phyloP scores from a whole-genome alignment of 37 sponge, comb jelly and placozoan genomes.

The Cladorhizidae sp. region DNA sequence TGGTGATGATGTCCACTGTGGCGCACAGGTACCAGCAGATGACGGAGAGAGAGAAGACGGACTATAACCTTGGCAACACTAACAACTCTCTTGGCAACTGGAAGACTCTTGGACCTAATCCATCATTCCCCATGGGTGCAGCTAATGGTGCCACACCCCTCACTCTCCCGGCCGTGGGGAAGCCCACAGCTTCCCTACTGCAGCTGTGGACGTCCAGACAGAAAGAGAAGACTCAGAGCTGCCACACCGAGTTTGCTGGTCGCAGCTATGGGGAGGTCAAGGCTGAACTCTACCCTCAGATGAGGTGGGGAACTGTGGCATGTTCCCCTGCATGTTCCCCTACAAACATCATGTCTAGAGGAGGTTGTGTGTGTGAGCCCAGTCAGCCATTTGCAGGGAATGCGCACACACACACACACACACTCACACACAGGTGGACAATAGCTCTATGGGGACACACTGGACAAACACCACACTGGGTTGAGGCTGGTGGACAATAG shows the following conservation, averaged over 20 bases:
- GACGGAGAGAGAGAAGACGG: conserved; percentile 47
- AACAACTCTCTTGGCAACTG: conserved; percentile 20
- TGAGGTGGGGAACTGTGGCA: conserved; percentile 18
- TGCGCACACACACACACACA: too few relatives aligned
- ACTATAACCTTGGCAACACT: conserved; percentile 9
- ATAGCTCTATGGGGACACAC: too few relatives aligned
- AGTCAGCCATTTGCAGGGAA: too few relatives aligned
- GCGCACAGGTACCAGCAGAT: conserved; percentile 28
- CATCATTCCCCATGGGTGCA: neutral
- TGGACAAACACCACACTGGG: too few relatives aligned
- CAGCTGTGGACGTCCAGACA: conserved; percentile 66
- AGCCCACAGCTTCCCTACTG: conserved; percentile 53
- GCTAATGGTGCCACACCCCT: neutral
- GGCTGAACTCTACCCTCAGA: conserved; percentile 62
- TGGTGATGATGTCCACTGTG: neutral
- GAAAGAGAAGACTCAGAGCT: conserved; percentile 24
- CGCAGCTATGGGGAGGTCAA: conserved; percentile 25
- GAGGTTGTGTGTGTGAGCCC: too few relatives aligned
- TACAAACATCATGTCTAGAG: too few relatives aligned
- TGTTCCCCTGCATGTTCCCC: too few relatives aligned
- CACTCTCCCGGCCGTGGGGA: conserved; percentile 13
- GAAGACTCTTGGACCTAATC: neutral
- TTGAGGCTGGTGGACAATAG: too few relatives aligned
- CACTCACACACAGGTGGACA: too few relatives aligned
- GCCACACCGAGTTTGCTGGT: conserved; percentile 76